Evolutionary conservation across 2,113 vertebrate genomes (phyloP).

Genomic region (Oreochromis tanganicae): DNA sequence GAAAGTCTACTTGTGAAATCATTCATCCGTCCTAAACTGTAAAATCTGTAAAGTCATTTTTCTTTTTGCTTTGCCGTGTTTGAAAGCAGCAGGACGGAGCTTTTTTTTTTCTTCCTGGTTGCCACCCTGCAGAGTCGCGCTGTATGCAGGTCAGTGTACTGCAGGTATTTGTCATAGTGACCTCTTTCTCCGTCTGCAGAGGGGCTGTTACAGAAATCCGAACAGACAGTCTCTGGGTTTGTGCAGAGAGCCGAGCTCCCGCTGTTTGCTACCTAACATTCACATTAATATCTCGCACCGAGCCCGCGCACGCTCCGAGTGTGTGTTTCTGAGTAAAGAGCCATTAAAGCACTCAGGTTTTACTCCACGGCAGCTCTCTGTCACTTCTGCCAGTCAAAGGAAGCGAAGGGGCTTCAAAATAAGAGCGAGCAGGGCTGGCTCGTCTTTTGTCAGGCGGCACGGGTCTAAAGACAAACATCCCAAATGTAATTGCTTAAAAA

Average conservation of each 20-base stretch:
- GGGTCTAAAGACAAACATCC: not conserved
- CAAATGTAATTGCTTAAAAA: not conserved
- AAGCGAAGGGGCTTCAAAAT: not conserved
- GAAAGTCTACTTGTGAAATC: not conserved
- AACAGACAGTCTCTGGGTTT: constrained; percentile 20
- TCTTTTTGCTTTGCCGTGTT: not conserved
- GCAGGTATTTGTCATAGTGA: constrained; percentile 54
- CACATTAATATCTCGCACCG: constrained; percentile 13
- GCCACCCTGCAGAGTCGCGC: not conserved
- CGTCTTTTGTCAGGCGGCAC: not conserved
- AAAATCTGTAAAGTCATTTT: not conserved
- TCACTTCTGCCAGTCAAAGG: not conserved
- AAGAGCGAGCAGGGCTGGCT: not conserved
- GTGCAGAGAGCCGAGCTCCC: not conserved
- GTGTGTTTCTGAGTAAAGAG: not conserved
- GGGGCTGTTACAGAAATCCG: not conserved
- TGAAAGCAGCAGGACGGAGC: not conserved
- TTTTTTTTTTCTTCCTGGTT: not conserved
- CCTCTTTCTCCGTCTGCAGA: constrained; percentile 24
- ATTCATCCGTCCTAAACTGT: not conserved
- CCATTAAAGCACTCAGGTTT: not conserved
- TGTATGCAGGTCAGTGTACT: constrained; percentile 23
- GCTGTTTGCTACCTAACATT: constrained; percentile 8
- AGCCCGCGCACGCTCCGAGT: not conserved
- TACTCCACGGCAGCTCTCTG: not conserved